phyloP scores from a whole-genome alignment of 2,888 invertebrate genomes.

The Tetranychus truncatus region DNA sequence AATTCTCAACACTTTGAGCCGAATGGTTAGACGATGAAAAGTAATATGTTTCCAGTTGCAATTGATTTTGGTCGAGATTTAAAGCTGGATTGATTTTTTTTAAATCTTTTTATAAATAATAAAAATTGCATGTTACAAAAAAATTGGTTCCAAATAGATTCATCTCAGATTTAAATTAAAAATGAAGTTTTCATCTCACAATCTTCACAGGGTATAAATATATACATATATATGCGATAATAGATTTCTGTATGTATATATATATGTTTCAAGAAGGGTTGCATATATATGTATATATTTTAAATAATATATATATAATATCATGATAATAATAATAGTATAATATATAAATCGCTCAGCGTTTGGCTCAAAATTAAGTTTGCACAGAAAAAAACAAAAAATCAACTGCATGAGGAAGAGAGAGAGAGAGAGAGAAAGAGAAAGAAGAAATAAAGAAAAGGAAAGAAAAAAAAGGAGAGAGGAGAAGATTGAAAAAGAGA shows the following conservation, averaged over 20 bases:
- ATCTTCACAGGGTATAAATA: neutral
- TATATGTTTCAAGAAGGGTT: neutral
- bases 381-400: neutral
- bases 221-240: constrained; percentile 1
- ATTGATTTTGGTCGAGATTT: no score
- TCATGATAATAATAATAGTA: neutral
- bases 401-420: constrained; percentile 3
- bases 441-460: constrained; percentile 2
- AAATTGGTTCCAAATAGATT: neutral
- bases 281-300: neutral
- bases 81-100: neutral
- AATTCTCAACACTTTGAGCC: no score
- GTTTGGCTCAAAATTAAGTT: neutral
- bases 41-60: no score
- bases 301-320: neutral
- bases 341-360: neutral
- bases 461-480: constrained; percentile 2
- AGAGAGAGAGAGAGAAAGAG: constrained; percentile 29
- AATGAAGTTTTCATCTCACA: neutral
- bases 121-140: neutral
- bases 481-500: neutral
- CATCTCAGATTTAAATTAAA: neutral
- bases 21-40: no score
- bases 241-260: neutral
- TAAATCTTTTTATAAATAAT: neutral